A percentile compares a stretch with the other conserved stretches of the same genome.
These are phyloP conservation scores for Hydriomena furcata DNA, from an alignment of 2,888 invertebrate genomes.

Conservation along the genomic window DNA sequence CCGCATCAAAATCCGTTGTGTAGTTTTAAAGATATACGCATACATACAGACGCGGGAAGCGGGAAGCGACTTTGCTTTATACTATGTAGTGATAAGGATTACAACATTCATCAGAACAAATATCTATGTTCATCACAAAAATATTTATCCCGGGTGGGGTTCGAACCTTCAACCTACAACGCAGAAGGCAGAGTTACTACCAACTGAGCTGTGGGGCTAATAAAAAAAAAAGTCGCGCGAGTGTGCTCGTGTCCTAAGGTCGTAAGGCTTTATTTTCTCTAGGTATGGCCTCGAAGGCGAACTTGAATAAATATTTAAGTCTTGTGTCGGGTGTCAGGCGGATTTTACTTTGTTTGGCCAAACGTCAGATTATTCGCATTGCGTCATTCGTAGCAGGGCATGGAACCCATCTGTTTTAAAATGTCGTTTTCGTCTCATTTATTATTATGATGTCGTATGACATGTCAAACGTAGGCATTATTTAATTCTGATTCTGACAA, in stretches of 20 bases:
- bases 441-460: conserved; percentile 21
- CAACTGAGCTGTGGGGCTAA: too few relatives aligned
- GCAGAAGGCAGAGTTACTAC: too few relatives aligned
- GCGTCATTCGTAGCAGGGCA: conserved; percentile 57
- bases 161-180: too few relatives aligned
- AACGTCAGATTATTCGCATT: conserved; percentile 40
- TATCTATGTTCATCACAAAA: too few relatives aligned
- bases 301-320: conserved; percentile 59
- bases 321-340: conserved; percentile 56
- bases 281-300: conserved; percentile 26
- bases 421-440: conserved; percentile 16
- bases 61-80: too few relatives aligned
- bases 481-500: conserved; percentile 21
- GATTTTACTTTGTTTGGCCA: conserved; percentile 55
- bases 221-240: conserved; percentile 6
- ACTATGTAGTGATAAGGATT: too few relatives aligned
- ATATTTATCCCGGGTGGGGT: too few relatives aligned
- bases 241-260: conserved; percentile 37
- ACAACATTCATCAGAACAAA: too few relatives aligned
- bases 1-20: too few relatives aligned
- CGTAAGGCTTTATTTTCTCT: conserved; percentile 37
- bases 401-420: conserved; percentile 35
- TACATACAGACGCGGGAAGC: too few relatives aligned
- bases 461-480: conserved; percentile 22
- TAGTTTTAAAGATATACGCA: too few relatives aligned